These are phyloP conservation scores for Drosophila paramelanica DNA, from an alignment of 2,888 invertebrate genomes.

Conservation along the genomic window DNA sequence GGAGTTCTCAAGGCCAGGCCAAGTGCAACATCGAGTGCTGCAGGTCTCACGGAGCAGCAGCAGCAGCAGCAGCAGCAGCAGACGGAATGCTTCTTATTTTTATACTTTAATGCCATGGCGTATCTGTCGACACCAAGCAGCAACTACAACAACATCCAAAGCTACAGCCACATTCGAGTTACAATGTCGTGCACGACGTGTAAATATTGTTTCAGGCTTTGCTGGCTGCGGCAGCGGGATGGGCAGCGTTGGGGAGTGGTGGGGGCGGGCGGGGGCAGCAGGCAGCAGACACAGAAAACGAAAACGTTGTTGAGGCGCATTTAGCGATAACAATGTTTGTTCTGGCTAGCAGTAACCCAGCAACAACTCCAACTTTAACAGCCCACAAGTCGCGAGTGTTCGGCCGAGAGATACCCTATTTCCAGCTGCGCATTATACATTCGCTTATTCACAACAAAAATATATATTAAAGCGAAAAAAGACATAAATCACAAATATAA, in stretches of 20 bases:
- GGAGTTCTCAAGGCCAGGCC: conserved; percentile 69
- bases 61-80: conserved; percentile 9
- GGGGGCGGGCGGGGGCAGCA: neutral
- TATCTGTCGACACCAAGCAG: conserved; percentile 74
- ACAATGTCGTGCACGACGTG: conserved; percentile 82
- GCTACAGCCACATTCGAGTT: conserved; percentile 64
- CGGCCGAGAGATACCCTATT: neutral
- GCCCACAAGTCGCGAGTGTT: neutral
- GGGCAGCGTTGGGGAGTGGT: neutral
- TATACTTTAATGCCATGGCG: conserved; percentile 71
- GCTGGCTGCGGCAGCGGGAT: conserved; percentile 21
- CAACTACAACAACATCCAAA: conserved; percentile 35
- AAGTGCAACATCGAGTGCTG: conserved; percentile 67
- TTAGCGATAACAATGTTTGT: conserved; percentile 82
- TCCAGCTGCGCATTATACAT: neutral
- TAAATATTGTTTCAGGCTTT: conserved; percentile 71
- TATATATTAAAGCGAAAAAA: no score
- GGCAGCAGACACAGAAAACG: conserved; percentile 38
- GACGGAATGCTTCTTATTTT: conserved; percentile 70
- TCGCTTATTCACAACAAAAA: no score
- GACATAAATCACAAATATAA: no score
- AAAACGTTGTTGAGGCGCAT: conserved; percentile 64
- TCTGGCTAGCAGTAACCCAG: conserved; percentile 60
- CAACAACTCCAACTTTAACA: conserved; percentile 12
- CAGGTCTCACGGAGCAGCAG: conserved; percentile 32